Evolutionary conservation across 2,888 invertebrate genomes (phyloP), one percentile per base, ranked within the genome.

Genomic region (Protodeltote pygarga): DNA sequence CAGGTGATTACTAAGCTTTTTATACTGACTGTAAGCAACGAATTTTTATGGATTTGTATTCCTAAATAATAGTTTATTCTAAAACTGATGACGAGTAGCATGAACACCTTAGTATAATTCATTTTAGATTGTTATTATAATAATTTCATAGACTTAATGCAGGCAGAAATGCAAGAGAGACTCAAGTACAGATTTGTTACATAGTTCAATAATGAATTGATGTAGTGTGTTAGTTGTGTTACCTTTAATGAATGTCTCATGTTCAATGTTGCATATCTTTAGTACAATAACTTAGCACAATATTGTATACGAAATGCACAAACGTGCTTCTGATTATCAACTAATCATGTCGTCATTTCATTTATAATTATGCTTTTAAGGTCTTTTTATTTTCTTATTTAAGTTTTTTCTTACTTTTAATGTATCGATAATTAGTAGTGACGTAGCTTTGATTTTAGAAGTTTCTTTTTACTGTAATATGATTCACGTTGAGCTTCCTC

Each of bases 271-370:
- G 23, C 34, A 17, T 19, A 4, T 10, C n/a, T 10, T 6, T 20
- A 9, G 11, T 15, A 11, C 47, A 20, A 6, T 20, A 6, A 13
- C 14, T 10, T 3, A 27, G 16, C 32, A 24, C 27, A 24, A 21
- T 21, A 5, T 16, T 19, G 16, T 10, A 9, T 13, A 20, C 5
- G n/a, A 27, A 16, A 20, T n/a, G 51, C 60, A 40, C 29, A 23
- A 38, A 24, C 16, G 5, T 16, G n/a, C 27, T 31, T 28, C 11
- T 14, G 23, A 39, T 41, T 19, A 16, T 24, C 15, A 34, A 28
- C 37, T n/a, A n/a, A 65, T 68, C 51, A 66, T 66, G 65, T 50
- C 47, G 48, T 50, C 33, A 46, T 34, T 25, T 61, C 45, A 65
- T 61, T 66, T 61, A 66, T 47, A 61, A 58, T 48, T 55, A 41